A percentile compares a stretch with the other conserved stretches of the same genome.
These are phyloP conservation scores for Leptothorax acervorum DNA, from an alignment of 2,888 invertebrate genomes.

Conservation along the genomic window DNA sequence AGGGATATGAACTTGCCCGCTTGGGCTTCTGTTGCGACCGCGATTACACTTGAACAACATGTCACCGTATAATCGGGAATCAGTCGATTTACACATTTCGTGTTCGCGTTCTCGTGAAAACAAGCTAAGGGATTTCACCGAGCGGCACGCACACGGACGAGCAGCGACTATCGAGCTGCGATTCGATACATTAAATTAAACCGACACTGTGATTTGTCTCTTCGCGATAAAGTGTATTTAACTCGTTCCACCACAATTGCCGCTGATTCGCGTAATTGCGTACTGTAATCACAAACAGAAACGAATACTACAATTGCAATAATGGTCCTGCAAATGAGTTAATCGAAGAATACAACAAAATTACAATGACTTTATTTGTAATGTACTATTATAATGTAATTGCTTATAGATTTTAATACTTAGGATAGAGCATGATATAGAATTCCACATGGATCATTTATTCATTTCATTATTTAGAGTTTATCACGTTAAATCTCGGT, in stretches of 20 bases:
- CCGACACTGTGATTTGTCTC: neutral
- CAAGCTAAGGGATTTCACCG: conserved; percentile 40
- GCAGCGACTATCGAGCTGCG: neutral
- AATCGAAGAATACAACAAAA: neutral
- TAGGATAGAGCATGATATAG: neutral
- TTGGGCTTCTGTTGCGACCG: conserved; percentile 63
- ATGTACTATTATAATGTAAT: neutral
- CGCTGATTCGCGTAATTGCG: neutral
- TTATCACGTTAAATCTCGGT: neutral
- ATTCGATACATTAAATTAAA: conserved; percentile 15
- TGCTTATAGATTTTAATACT: conserved; percentile 9
- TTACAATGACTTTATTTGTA: conserved; percentile 2
- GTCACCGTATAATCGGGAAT: conserved; percentile 39
- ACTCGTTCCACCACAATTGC: neutral
- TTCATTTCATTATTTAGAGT: neutral
- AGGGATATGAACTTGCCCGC: conserved; percentile 56
- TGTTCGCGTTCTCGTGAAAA: conserved; percentile 47
- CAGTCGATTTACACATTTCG: conserved; percentile 60
- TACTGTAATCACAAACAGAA: neutral
- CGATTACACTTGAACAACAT: conserved; percentile 19
- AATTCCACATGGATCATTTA: neutral
- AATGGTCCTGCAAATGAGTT: neutral
- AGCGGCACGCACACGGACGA: neutral
- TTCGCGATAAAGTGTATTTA: neutral
- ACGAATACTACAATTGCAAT: neutral